phyloP scores from a whole-genome alignment of 2,797 vertebrate species.

The Vipera latastei region DNA sequence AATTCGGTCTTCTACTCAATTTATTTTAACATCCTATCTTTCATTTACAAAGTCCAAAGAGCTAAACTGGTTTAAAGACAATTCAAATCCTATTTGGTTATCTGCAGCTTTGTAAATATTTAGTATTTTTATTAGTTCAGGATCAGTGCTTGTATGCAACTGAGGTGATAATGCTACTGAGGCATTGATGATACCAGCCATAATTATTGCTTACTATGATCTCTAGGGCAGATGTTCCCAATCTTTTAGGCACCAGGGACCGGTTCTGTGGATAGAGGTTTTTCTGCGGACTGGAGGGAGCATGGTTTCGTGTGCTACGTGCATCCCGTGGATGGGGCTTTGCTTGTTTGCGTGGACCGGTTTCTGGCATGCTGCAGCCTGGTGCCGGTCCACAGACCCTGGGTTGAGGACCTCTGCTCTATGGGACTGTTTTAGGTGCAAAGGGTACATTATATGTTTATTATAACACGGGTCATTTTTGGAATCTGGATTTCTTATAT shows the following conservation, averaged over 20 bases:
- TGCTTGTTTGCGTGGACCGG: no score
- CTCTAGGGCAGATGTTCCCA: no score
- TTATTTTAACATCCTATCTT: neutral
- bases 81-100: neutral
- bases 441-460: neutral
- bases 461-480: no score
- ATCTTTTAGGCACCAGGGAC: no score
- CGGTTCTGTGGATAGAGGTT: no score
- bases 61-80: neutral
- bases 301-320: no score
- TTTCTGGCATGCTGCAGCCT: no score
- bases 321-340: no score
- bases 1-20: neutral
- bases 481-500: neutral
- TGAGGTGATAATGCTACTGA: neutral
- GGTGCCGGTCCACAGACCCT: fast-evolving
- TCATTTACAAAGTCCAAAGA: neutral
- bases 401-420: no score
- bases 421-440: neutral
- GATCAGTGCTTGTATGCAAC: neutral
- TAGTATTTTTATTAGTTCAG: neutral
- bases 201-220: neutral
- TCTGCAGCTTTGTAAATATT: neutral
- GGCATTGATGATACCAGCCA: neutral
- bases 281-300: no score